Conservation (phyloP, 2,113 vertebrate species). For the Phaethornis superciliosus region DNA sequence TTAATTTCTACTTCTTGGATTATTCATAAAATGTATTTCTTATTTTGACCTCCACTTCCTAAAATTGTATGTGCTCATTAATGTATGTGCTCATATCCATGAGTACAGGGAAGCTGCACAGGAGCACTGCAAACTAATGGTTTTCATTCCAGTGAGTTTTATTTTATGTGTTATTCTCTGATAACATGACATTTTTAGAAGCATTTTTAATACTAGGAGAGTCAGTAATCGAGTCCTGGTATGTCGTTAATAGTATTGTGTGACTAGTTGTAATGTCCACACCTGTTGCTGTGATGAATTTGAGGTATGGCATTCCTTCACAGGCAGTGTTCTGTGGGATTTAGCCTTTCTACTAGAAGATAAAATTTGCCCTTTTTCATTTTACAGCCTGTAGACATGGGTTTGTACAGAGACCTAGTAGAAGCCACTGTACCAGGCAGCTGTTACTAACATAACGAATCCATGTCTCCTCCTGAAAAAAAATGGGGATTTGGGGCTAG, state of each 20-base stretch:
- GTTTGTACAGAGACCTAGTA: neutral
- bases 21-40: neutral
- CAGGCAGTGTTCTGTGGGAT: neutral
- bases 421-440: neutral
- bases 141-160: neutral
- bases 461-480: neutral
- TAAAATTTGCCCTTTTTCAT: neutral
- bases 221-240: neutral
- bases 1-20: neutral
- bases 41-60: neutral
- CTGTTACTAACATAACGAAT: neutral
- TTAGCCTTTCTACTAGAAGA: neutral
- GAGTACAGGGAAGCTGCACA: neutral
- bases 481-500: neutral
- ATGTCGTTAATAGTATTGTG: neutral
- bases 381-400: neutral
- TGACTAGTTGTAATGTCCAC: neutral
- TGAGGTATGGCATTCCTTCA: neutral
- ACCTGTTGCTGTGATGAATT: neutral
- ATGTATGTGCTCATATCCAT: rapidly evolving
- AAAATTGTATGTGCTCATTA: neutral
- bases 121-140: neutral
- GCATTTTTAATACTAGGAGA: neutral
- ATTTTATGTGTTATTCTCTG: neutral
- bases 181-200: neutral